Base-by-base conservation (phyloP, 2,113 vertebrate genomes). In the Mugil cephalus region DNA sequence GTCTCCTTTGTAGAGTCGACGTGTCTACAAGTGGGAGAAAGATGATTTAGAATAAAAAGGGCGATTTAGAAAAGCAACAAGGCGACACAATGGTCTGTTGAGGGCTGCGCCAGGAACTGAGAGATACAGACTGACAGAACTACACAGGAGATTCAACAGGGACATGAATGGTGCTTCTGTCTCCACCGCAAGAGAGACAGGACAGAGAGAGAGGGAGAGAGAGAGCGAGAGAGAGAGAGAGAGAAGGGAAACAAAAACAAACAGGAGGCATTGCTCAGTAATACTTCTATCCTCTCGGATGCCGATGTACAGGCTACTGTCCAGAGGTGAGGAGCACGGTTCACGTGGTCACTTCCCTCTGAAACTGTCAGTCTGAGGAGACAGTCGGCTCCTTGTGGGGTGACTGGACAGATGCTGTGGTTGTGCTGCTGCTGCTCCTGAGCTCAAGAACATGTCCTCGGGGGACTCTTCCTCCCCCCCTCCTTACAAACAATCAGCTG, bases 151-250 rank as follows among this genome's bases (percentile, higher is more conserved):
- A 85, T 67, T 79, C 60, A 78, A 85, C 76, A 24, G 69, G 67
- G 79, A 76, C 79, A 87, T 94, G 90, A 94, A 94, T 93, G 68
- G 86, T 59, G 71, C 82, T 85, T 90, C 88, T 94, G 91, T 94
- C 60, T 84, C 39, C 66, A 60, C 38, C 53, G 67, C 24, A 66
- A 70, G 52, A 58, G 66, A 90, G 81, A 88, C 67, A 56, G 80
- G 83, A 68, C 34, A 65, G 58, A 65, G 38, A 18, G 51, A 55
- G n/a, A 74, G 9, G 6, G 43, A 13, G 42, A 43, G 42, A 43
- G 10, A 14, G 9, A 6, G 11, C 2, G 10, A 1, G 15, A 3
- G 18, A 35, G 40, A 36, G 17, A 18, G n/a, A 9, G 34, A 14
- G 34, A n/a, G 30, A 13, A 55, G 24, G 24, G 24, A 19, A 54